Evolutionary conservation across 1,140 invertebrate species (phyloP), one percentile per base, ranked within the genome.

Genomic region (Drosophila repletoides): DNA sequence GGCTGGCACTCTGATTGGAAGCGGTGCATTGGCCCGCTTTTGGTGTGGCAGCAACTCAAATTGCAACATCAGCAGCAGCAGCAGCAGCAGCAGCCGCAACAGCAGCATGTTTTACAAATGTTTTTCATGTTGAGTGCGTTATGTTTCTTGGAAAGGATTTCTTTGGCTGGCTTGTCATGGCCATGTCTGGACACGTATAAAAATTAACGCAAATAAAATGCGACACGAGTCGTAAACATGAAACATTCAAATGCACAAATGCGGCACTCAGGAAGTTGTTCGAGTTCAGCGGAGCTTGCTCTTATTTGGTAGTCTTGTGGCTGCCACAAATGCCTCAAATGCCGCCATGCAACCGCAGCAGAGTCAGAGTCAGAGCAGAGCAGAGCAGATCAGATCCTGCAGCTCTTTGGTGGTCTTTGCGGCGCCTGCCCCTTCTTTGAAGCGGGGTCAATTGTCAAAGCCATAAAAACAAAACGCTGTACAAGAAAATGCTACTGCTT

Each of bases 131-230:
- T 68, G 41, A 58, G 68, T 72, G 76, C 76, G 67, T 81, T 84
- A 84, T 84, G 79, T 84, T 84, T 84, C 79, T 84, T 53, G 79
- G 79, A 84, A 84, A 84, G 79, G 79, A 84, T 84, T 84, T 59
- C 79, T 74, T 73, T 61, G 73, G 65, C 49, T 49, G 21, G 60
- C 73, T 84, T 84, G 79, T 86, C 79, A 68, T 84, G 80, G 79
- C 79, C 79, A 86, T 76, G 77, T 84, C 79, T 73, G 73, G 76
- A 10, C 5, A 4, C 4, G 17, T 58, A 9, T 58, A 31, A 69
- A 76, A 69, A 80, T 55, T 51, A 80, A 63, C 66, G 55, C 60
- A 68, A 67, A 76, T 66, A 66, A 79, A 74, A 70, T 66, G 75
- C 72, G 72, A 79, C 75, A 79, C 56, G 38, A 43, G 61, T 61